Base-by-base conservation (phyloP, 2,113 vertebrate species). In the Neomonachus schauinslandi region DNA sequence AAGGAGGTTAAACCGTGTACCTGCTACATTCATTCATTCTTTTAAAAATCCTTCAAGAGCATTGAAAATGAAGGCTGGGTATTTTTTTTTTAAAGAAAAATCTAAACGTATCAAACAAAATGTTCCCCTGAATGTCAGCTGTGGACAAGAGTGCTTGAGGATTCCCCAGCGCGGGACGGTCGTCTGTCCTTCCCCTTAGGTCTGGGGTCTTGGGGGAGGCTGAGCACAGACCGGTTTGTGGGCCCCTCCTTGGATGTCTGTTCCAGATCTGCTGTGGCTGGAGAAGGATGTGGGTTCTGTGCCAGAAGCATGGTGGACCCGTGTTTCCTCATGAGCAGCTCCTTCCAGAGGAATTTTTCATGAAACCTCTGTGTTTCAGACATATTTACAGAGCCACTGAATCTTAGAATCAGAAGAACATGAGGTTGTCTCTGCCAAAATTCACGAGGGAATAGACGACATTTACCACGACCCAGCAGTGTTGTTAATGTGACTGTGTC, bases 121-220 rank as follows among this genome's bases (percentile, higher is more conserved):
- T 26, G 31, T 76, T 85, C 39, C 59, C 51, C 22, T 53, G 31
- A 69, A 33, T n/a, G 59, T 80, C 63, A 61, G 59, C 36, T 13
- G 2, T 0, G 22, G 76, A 12, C 1, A 15, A 3, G 9, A 0
- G 39, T 0, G 0, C 19, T 31, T 49, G n/a, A 36, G 33, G 67
- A 16, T 6, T 28, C 19, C 49, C 49, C 51, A 14, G 1, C 0
- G 0, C 12, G 0, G 33, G 59, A 63, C 24, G 10, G 61, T 1
- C 0, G 7, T 71, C 2, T 7, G 51, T 26, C 24, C 65, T 82
- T 71, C 57, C 80, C 6, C 0, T 12, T 14, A 1, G 5, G 49
- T 28, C 3, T 16, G 1, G 24, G 63, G 76, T 28, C 3, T 16
- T 0, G 16, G 71, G 76, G 63, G n/a, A 69, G 63, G 21, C 49